phyloP scores from a whole-genome alignment of 2,888 invertebrate genomes.

The Lomographa bimaculata region DNA sequence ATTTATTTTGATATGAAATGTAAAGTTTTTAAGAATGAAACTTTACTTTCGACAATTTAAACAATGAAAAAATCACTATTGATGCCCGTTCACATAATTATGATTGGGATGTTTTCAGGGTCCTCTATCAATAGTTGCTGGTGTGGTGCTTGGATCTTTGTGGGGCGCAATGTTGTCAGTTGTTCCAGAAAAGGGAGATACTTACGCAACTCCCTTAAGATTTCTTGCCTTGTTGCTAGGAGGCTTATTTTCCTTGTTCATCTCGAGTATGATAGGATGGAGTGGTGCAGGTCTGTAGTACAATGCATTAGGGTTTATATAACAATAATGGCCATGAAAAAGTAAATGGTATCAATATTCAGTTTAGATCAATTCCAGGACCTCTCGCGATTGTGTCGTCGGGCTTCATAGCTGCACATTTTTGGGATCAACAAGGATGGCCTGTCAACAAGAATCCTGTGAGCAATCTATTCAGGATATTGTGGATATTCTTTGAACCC shows the following conservation, averaged over 20 bases:
- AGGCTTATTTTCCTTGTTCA: slow-evolving; percentile 90
- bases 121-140: slow-evolving; percentile 87
- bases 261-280: slow-evolving; percentile 87
- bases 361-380: slow-evolving; percentile 52
- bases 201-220: slow-evolving; percentile 86
- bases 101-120: no score
- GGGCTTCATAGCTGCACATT: slow-evolving; percentile 88
- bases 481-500: slow-evolving; percentile 95
- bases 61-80: no score
- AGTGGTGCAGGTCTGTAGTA: slow-evolving; percentile 78
- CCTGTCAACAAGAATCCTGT: slow-evolving; percentile 89
- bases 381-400: slow-evolving; percentile 89
- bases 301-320: slow-evolving; percentile 4
- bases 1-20: no score
- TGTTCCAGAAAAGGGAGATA: slow-evolving; percentile 88
- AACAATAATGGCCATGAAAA: no score
- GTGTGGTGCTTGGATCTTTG: slow-evolving; percentile 87
- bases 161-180: slow-evolving; percentile 89
- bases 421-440: slow-evolving; percentile 90
- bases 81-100: no score
- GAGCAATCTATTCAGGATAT: slow-evolving; percentile 88
- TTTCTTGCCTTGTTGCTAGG: slow-evolving; percentile 88
- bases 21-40: no score
- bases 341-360: slow-evolving; percentile 13
- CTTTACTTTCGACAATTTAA: no score